A percentile compares a stretch with the other conserved stretches of the same genome.
Evolutionary conservation across 2,888 invertebrate genomes (phyloP).

Genomic region (Brachycybe producta): DNA sequence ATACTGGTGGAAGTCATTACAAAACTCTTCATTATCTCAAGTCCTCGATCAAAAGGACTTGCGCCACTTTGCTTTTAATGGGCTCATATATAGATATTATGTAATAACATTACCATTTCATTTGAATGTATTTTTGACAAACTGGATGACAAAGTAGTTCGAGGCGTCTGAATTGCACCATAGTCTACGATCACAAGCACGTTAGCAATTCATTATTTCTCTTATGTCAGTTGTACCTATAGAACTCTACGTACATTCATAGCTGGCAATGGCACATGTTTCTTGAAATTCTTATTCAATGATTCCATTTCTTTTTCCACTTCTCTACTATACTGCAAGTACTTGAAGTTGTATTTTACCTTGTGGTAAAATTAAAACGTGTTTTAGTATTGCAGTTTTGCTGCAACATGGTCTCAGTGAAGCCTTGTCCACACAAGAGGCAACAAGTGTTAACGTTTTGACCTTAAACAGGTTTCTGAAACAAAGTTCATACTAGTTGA

Average conservation of each 20-base stretch:
- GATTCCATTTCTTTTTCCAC: constrained; percentile 16
- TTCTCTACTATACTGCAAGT: constrained; percentile 19
- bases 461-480: too few relatives aligned
- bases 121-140: constrained; percentile 27
- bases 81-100: too few relatives aligned
- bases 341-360: constrained; percentile 23
- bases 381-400: too few relatives aligned
- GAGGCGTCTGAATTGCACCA: constrained; percentile 27
- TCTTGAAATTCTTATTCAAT: constrained; percentile 4
- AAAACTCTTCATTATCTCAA: too few relatives aligned
- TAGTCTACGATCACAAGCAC: constrained; percentile 24
- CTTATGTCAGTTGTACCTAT: neutral
- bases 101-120: constrained; percentile 27
- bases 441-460: too few relatives aligned
- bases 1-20: too few relatives aligned
- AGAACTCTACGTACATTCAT: constrained; percentile 20
- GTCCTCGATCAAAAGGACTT: too few relatives aligned
- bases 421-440: neutral
- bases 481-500: too few relatives aligned
- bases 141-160: constrained; percentile 28
- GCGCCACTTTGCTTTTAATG: too few relatives aligned
- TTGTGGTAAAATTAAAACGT: constrained; percentile 6
- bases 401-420: too few relatives aligned
- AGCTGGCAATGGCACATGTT: constrained; percentile 20
- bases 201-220: neutral